Evolutionary conservation across 2,113 vertebrate species (phyloP), one percentile per base, ranked within the genome.

Genomic region (Pelecanus crispus): DNA sequence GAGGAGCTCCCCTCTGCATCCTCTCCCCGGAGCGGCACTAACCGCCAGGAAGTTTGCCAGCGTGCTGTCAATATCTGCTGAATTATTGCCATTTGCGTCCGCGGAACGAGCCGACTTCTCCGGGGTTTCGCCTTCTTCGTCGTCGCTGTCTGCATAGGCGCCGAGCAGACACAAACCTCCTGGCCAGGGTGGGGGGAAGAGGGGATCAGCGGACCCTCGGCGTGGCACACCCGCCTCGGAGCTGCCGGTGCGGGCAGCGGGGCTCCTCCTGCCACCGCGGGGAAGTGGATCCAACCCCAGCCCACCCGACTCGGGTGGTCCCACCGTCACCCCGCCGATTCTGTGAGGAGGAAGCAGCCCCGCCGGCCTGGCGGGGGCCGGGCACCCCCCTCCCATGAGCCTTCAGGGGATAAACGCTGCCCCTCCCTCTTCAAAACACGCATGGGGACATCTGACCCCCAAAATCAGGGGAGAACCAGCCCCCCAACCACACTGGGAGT

Each of bases 31-130:
- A 13, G 49, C 2, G 0, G 5, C 92, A 98, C 99, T 98, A 63
- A 99, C 99, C 94, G 99, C 99, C 96, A 99, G 98, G 86, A 99
- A 99, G 97, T 99, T 99, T 10, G 99, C 99, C 96, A 99, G 77
- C 18, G 99, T 99, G 93, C 99, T 99, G 96, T 99, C 99, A 5
- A 99, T 99, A 93, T 99, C 99, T 1, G 98, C 13, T 0, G 99
- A 98, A 42, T 94, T 98, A 93, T 96, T 98, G 86, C 94, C 98
- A 8, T 99, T 99, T 4, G 98, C 86, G 31, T 98, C 98, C 4
- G 67, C 28, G 6, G 97, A 32, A 38, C 81, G 90, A 29, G 92
- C 25, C 6, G 96, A 12, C 65, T 98, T 98, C 59, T 98, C 98
- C 0, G 29, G 47, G 22, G 86, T 52, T 28, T 99, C 99, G 0